phyloP scores from a whole-genome alignment of 2,888 invertebrate species.

The Diploptera punctata region DNA sequence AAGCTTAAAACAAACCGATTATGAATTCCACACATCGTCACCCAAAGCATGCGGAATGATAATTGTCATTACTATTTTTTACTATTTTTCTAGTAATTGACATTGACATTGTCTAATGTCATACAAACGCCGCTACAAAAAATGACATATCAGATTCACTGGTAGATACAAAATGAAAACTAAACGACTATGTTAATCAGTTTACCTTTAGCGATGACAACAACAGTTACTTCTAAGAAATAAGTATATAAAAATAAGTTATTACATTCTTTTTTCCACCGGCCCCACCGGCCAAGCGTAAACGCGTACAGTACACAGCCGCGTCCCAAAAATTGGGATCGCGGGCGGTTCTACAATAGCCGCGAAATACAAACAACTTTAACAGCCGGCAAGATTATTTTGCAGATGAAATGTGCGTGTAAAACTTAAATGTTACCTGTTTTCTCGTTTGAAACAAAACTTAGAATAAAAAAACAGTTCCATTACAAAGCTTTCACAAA shows the following conservation, averaged over 20 bases:
- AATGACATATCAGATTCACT: conserved; percentile 26
- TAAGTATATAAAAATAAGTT: conserved; percentile 34
- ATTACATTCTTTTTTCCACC: conserved; percentile 41
- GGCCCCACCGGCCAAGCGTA: conserved; percentile 42
- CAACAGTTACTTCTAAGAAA: conserved; percentile 17
- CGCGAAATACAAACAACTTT: conserved; percentile 41
- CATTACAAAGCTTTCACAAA: conserved; percentile 27
- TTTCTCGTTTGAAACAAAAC: not conserved
- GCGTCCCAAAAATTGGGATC: conserved; percentile 41
- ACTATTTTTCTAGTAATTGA: conserved; percentile 42
- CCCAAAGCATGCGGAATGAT: not conserved
- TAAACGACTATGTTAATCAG: not conserved
- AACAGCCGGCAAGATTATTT: conserved; percentile 1
- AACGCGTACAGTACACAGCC: conserved; percentile 41
- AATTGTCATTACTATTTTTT: conserved; percentile 14
- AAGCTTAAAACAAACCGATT: not conserved
- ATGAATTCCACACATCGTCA: not conserved
- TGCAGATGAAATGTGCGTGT: not conserved
- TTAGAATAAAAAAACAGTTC: conserved; percentile 20
- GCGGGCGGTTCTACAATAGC: conserved; percentile 37
- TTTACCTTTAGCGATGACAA: conserved; percentile 27
- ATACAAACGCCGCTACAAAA: conserved; percentile 33
- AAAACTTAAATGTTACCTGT: not conserved
- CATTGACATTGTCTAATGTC: conserved; percentile 44
- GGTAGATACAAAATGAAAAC: conserved; percentile 29